These are phyloP conservation scores for Escarpia spicata DNA, from an alignment of 2,888 invertebrate genomes.

Conservation along the genomic window DNA sequence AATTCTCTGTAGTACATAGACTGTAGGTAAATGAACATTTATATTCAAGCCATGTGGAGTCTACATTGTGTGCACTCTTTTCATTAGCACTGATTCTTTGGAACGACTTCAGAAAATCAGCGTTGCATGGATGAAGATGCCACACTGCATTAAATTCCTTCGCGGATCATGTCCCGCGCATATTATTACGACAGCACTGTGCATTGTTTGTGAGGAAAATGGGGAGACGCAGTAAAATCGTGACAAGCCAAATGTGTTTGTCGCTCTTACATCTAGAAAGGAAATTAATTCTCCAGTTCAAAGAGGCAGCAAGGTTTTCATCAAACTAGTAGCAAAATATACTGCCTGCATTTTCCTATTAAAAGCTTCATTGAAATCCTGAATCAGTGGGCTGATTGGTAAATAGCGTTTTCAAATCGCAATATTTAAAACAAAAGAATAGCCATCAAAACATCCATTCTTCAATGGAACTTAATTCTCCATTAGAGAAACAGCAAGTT, in stretches of 20 bases:
- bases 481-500: not conserved
- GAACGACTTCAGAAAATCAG: constrained; percentile 16
- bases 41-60: not conserved
- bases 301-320: too few relatives aligned
- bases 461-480: not conserved
- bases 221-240: not conserved
- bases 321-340: not conserved
- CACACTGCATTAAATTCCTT: not conserved
- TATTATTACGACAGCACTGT: not conserved
- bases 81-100: constrained; percentile 10
- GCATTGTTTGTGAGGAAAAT: not conserved
- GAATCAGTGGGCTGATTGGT: not conserved
- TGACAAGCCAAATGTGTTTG: not conserved
- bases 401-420: not conserved
- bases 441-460: not conserved
- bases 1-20: not conserved
- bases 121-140: not conserved
- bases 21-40: constrained; percentile 9
- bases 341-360: not conserved
- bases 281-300: not conserved
- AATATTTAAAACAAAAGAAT: not conserved
- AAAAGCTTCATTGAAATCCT: not conserved
- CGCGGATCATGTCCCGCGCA: not conserved
- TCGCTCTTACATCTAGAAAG: not conserved
- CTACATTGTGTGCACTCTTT: constrained; percentile 2